Conservation (phyloP, 2,113 vertebrate genomes). For the Pantherophis guttatus region DNA sequence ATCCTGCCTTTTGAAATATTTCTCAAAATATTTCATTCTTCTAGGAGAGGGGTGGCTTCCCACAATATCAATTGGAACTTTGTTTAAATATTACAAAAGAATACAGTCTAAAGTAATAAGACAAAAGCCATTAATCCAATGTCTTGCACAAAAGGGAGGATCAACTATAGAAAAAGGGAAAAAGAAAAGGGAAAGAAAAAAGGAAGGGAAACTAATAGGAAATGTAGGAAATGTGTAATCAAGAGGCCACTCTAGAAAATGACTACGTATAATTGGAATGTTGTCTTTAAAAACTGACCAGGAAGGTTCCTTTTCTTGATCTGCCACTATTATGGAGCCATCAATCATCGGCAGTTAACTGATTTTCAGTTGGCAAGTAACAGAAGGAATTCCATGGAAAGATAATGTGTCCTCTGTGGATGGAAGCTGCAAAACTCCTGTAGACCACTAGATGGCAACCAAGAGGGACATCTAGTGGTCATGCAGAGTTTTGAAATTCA, state of each 20-base stretch:
- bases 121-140: neutral
- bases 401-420: neutral
- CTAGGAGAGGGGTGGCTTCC: too few species aligned
- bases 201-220: neutral
- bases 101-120: neutral
- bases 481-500: neutral
- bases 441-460: neutral
- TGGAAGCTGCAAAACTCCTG: neutral
- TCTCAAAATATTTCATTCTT: too few species aligned
- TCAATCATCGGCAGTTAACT: neutral
- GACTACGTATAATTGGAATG: neutral
- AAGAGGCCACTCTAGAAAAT: neutral
- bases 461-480: neutral
- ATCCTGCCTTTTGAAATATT: too few species aligned
- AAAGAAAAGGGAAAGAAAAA: neutral
- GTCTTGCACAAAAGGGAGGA: neutral
- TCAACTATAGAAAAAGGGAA: neutral
- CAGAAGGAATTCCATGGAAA: neutral
- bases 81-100: neutral
- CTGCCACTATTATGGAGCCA: neutral
- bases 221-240: neutral
- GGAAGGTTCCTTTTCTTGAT: neutral
- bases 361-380: neutral
- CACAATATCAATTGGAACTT: neutral
- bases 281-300: neutral